Conservation (phyloP, 2,797 vertebrate species). For the Ctenopoma kingsleyae region DNA sequence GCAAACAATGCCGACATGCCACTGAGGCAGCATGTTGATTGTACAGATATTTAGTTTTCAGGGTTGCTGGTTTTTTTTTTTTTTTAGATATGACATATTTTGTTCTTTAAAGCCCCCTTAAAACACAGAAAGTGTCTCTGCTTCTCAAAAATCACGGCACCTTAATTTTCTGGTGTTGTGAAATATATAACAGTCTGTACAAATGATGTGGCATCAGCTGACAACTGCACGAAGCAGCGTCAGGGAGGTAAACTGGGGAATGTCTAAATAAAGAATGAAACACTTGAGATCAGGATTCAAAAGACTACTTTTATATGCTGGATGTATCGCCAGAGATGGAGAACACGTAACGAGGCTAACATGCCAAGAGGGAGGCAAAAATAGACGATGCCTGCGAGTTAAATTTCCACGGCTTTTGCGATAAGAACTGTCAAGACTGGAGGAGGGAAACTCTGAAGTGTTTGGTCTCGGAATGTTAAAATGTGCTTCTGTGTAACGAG, state of each 20-base stretch:
- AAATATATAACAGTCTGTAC: slow-evolving; percentile 19
- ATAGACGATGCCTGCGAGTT: slow-evolving; percentile 51
- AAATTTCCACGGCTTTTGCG: slow-evolving; percentile 42
- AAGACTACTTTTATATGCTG: slow-evolving; percentile 45
- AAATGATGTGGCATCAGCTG: slow-evolving; percentile 9
- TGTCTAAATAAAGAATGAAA: slow-evolving; percentile 64
- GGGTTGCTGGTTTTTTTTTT: neutral
- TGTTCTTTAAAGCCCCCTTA: slow-evolving; percentile 5
- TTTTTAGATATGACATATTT: slow-evolving; percentile 10
- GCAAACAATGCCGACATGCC: slow-evolving; percentile 31
- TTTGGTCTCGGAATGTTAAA: slow-evolving; percentile 17
- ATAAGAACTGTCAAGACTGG: slow-evolving; percentile 49
- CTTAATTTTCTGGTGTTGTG: slow-evolving; percentile 19
- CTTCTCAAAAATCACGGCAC: slow-evolving; percentile 13
- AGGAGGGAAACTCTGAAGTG: slow-evolving; percentile 36
- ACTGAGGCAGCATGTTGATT: slow-evolving; percentile 8
- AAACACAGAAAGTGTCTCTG: neutral
- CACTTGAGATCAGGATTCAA: slow-evolving; percentile 49
- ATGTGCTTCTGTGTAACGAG: slow-evolving; percentile 12
- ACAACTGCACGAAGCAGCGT: slow-evolving; percentile 19
- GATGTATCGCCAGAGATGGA: slow-evolving; percentile 23
- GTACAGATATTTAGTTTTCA: slow-evolving; percentile 16
- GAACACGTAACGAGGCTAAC: slow-evolving; percentile 35
- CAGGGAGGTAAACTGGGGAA: slow-evolving; percentile 19
- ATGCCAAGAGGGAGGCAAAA: slow-evolving; percentile 51